phyloP scores from a whole-genome alignment of 2,888 invertebrate species.

The Megastigmus dorsalis region DNA sequence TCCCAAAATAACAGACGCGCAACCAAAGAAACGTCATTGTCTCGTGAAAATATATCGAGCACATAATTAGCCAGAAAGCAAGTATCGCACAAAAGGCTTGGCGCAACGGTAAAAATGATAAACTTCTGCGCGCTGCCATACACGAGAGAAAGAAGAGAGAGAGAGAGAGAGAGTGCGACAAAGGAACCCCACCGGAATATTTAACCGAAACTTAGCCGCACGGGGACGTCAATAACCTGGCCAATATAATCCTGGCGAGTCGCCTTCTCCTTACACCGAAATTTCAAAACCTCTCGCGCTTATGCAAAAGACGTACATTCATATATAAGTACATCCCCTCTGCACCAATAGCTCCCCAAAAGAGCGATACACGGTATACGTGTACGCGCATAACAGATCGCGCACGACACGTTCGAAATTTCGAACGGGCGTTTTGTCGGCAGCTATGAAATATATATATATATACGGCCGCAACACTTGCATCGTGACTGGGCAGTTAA shows the following conservation, averaged over 20 bases:
- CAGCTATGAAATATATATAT: too few species aligned
- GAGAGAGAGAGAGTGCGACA: too few species aligned
- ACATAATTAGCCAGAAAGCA: neutral
- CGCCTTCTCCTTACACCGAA: neutral
- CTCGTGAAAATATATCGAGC: too few species aligned
- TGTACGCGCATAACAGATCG: conserved; percentile 54
- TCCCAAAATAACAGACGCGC: too few species aligned
- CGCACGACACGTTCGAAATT: conserved; percentile 33
- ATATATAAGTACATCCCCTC: too few species aligned
- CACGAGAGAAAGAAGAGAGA: neutral
- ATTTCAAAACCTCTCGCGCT: neutral
- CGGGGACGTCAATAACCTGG: conserved; percentile 24
- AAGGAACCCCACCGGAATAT: neutral
- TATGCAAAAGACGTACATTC: conserved; percentile 40
- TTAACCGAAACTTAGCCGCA: too few species aligned
- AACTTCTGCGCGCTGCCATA: neutral
- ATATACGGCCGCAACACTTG: conserved; percentile 65
- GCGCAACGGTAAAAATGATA: conserved; percentile 16
- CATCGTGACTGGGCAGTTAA: conserved; percentile 70
- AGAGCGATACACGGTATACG: neutral
- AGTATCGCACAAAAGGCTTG: neutral
- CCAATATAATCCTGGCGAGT: neutral
- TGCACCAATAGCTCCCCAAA: neutral
- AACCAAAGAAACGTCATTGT: too few species aligned
- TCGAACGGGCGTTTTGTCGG: conserved; percentile 33